Conservation (phyloP, 1,140 invertebrate genomes). For the Drosophila neocordata region DNA sequence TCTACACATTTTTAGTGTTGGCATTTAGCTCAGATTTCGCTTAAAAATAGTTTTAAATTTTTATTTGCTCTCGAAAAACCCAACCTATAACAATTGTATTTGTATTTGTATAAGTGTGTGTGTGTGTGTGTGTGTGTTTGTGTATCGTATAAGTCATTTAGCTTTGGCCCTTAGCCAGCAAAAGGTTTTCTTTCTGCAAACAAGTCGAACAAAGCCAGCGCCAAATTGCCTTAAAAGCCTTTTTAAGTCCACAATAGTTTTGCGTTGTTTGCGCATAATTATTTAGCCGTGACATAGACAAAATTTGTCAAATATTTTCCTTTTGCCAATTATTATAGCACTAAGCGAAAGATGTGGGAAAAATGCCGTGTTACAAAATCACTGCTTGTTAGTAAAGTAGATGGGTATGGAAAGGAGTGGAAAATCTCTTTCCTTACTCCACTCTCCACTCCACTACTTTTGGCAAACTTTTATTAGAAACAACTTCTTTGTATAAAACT, state of each 20-base stretch:
- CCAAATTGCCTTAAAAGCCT: constrained; percentile 78
- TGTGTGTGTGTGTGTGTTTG: constrained; percentile 1
- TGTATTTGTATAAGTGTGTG: neutral
- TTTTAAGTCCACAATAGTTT: constrained; percentile 71
- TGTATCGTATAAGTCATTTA: constrained; percentile 60
- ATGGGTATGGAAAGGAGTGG: no score
- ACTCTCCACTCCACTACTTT: neutral
- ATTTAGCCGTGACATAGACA: constrained; percentile 65
- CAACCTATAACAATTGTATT: constrained; percentile 57
- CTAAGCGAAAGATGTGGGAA: neutral
- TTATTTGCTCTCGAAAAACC: constrained; percentile 59
- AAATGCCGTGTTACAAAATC: constrained; percentile 1
- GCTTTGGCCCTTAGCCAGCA: constrained; percentile 55
- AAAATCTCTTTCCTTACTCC: neutral
- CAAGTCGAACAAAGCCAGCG: constrained; percentile 73
- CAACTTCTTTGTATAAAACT: constrained; percentile 6
- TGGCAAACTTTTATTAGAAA: constrained; percentile 1
- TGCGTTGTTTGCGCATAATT: constrained; percentile 75
- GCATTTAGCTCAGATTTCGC: constrained; percentile 50
- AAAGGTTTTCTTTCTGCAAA: constrained; percentile 65
- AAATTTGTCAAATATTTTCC: constrained; percentile 24
- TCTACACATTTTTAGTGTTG: constrained; percentile 48
- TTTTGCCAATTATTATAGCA: constrained; percentile 1
- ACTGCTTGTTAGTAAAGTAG: neutral
- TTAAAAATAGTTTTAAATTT: constrained; percentile 70